Evolutionary conservation across 2,888 invertebrate species (phyloP).

Genomic region (Ellobium chinense): DNA sequence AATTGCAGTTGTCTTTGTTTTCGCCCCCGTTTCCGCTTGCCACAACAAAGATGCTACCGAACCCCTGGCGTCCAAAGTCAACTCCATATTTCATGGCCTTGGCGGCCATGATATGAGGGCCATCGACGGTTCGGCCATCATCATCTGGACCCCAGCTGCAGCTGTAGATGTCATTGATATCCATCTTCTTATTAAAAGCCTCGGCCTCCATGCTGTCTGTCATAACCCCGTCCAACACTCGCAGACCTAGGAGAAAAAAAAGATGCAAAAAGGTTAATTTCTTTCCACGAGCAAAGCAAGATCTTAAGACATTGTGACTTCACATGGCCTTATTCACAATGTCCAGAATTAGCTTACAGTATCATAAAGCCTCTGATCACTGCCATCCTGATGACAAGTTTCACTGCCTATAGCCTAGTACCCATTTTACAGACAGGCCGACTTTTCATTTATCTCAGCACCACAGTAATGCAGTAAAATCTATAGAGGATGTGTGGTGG

Average conservation of each 20-base stretch:
- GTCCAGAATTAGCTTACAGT: no score
- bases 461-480: no score
- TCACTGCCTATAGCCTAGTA: no score
- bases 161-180: constrained; percentile 76
- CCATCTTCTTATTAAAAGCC: constrained; percentile 75
- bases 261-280: not conserved
- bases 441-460: no score
- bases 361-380: no score
- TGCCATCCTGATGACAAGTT: no score
- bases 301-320: no score
- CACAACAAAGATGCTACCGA: constrained; percentile 79
- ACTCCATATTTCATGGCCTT: constrained; percentile 77
- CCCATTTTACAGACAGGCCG: no score
- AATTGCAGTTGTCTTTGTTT: constrained; percentile 79
- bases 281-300: no score
- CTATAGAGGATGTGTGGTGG: no score
- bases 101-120: constrained; percentile 78
- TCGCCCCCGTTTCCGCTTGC: constrained; percentile 80
- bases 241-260: constrained; percentile 62
- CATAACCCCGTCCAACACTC: constrained; percentile 79
- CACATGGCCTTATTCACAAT: no score
- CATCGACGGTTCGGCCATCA: constrained; percentile 79
- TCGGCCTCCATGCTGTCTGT: constrained; percentile 79
- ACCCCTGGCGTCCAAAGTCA: constrained; percentile 76
- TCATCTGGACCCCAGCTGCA: constrained; percentile 80